Conservation (phyloP, 1,140 invertebrate genomes). For the Zaprionus gabonicus region DNA sequence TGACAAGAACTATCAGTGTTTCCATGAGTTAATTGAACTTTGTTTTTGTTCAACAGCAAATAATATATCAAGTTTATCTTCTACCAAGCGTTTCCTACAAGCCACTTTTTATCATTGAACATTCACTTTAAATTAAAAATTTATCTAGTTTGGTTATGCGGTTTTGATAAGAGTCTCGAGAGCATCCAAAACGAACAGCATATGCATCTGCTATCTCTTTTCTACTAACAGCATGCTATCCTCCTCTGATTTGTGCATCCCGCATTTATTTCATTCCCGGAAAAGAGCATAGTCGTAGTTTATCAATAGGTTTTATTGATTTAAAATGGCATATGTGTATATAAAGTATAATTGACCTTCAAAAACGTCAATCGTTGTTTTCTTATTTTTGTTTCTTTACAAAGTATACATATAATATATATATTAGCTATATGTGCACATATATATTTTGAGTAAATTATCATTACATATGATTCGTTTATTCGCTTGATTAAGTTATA, state of each 20-base stretch:
- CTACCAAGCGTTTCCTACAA: not conserved
- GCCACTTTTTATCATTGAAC: not conserved
- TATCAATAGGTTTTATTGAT: constrained; percentile 37
- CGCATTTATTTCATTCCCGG: not conserved
- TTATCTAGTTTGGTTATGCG: not conserved
- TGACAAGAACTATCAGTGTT: not conserved
- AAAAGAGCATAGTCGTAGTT: constrained; percentile 1
- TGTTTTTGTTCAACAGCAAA: not conserved
- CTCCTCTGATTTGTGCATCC: not conserved
- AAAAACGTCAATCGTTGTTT: not conserved
- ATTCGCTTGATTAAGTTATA: constrained; percentile 31
- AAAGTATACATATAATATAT: constrained; percentile 4
- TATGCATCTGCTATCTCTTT: constrained; percentile 12
- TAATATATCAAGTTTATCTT: not conserved
- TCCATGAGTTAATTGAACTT: not conserved
- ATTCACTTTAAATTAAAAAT: constrained; percentile 1
- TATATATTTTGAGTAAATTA: constrained; percentile 33
- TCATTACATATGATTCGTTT: constrained; percentile 17
- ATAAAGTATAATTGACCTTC: constrained; percentile 4
- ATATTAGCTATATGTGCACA: constrained; percentile 42
- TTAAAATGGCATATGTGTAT: constrained; percentile 41
- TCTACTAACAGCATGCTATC: not conserved
- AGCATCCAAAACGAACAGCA: not conserved
- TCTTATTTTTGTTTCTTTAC: not conserved
- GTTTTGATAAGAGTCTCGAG: not conserved